Evolutionary conservation across 2,113 vertebrate species (phyloP), one percentile per base, ranked within the genome.

Genomic region (Corythoichthys haematopterus): DNA sequence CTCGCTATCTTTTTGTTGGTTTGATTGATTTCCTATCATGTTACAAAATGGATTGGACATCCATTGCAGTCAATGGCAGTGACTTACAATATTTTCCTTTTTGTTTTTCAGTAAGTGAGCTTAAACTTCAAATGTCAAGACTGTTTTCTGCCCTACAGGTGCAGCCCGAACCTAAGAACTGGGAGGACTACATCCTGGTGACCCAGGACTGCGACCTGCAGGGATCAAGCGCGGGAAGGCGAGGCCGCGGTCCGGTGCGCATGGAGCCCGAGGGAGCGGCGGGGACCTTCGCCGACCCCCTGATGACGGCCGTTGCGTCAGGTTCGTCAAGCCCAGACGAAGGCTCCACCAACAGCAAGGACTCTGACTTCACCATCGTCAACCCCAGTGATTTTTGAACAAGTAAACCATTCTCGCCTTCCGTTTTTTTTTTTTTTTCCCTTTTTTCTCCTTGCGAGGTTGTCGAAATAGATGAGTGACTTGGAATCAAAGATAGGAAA

Each of bases 341-440:
- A 0, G 88, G 95, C 92, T 95, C 93, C 87, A 97, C 94, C 86
- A 89, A 95, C 85, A 98, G 96, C 93, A 98, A 98, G 83, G 96
- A 98, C 93, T 98, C 96, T 3, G 96, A 98, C 87, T 99, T 99
- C 76, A 96, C 95, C 83, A 98, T 98, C 11, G 97, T 99, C 63
- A 98, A 95, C 81, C 94, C 96, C 0, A 80, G 92, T 80, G 97
- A 98, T 80, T 83, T 93, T 82, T 93, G 88, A 93, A 71, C 2
- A 16, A 43, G 33, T 62, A 16, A 71, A 38, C 14, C 52, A 0
- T 20, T 13, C 61, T 53, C 60, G 28, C 33, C n/a, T 68, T 58
- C 37, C 15, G 33, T 37, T 14, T 46, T 57, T 28, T 28, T 28
- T 28, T 78, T 64, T 37, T 37, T n/a, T 43, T 55, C 65, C 55